Percentiles rank a stretch among this genome's conserved stretches.
These are phyloP conservation scores for Polypedilum pembai DNA, from an alignment of 1,140 invertebrate genomes.

Conservation along the genomic window DNA sequence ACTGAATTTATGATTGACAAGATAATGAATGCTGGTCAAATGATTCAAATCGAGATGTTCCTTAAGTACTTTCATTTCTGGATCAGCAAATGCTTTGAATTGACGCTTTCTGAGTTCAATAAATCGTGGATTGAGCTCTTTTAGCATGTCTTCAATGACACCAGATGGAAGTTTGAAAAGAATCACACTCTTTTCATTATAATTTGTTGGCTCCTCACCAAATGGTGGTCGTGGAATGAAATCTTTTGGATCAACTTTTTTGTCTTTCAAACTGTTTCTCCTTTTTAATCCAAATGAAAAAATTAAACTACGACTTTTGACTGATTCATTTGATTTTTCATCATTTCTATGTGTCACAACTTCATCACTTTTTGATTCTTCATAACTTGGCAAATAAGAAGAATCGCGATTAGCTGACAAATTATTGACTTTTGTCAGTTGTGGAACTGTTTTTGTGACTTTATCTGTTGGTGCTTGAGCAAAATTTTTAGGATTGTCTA, in stretches of 20 bases:
- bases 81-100: constrained; percentile 48
- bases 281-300: neutral
- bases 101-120: constrained; percentile 48
- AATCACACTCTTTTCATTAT: constrained; percentile 40
- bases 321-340: constrained; percentile 29
- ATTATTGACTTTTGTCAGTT: constrained; percentile 15
- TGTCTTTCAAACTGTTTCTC: constrained; percentile 32
- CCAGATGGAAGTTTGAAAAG: constrained; percentile 43
- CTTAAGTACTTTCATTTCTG: constrained; percentile 48
- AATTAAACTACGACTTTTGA: constrained; percentile 36
- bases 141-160: constrained; percentile 47
- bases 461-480: constrained; percentile 1
- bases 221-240: constrained; percentile 38
- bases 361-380: constrained; percentile 22
- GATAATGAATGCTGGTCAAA: constrained; percentile 54
- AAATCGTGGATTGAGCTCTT: constrained; percentile 48
- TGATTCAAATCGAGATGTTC: constrained; percentile 51
- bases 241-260: constrained; percentile 37
- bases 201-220: constrained; percentile 32
- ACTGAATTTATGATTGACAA: constrained; percentile 53
- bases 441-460: neutral
- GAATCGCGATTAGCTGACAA: neutral
- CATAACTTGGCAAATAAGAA: constrained; percentile 26
- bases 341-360: neutral
- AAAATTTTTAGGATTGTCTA: constrained; percentile 36